phyloP scores from a whole-genome alignment of 1,140 invertebrate genomes.

The Drosophila subpulchrella region DNA sequence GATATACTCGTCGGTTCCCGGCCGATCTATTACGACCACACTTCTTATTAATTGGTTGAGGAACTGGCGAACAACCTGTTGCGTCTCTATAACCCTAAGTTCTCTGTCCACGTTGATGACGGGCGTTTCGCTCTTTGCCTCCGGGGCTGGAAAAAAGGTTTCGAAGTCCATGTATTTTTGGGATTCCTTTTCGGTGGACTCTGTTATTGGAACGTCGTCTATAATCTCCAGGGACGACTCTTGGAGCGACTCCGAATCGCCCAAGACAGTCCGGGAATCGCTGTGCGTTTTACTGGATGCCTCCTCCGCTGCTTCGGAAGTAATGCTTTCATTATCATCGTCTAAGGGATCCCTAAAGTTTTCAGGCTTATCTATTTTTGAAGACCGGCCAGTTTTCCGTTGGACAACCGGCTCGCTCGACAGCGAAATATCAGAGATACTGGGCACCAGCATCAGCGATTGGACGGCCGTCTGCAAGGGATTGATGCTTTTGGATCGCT shows the following conservation, averaged over 20 bases:
- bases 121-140: not conserved
- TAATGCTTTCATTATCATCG: not conserved
- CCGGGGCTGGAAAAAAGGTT: not conserved
- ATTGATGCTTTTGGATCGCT: not conserved
- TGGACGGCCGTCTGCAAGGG: not conserved
- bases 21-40: not conserved
- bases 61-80: not conserved
- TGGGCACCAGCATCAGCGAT: constrained; percentile 23
- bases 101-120: not conserved
- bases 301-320: not conserved
- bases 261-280: not conserved
- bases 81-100: too few relatives aligned
- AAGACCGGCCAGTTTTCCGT: not conserved
- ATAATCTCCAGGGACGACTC: not conserved
- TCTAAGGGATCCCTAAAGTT: not conserved
- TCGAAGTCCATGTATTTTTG: not conserved
- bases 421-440: constrained; percentile 16
- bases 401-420: not conserved
- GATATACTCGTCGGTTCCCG: not conserved
- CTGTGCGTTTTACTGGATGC: not conserved
- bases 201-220: not conserved
- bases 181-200: not conserved
- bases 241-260: not conserved
- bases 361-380: not conserved
- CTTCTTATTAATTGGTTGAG: not conserved